These are phyloP conservation scores for Callopanchax toddi DNA, from an alignment of 2,113 vertebrate species.

Conservation along the genomic window DNA sequence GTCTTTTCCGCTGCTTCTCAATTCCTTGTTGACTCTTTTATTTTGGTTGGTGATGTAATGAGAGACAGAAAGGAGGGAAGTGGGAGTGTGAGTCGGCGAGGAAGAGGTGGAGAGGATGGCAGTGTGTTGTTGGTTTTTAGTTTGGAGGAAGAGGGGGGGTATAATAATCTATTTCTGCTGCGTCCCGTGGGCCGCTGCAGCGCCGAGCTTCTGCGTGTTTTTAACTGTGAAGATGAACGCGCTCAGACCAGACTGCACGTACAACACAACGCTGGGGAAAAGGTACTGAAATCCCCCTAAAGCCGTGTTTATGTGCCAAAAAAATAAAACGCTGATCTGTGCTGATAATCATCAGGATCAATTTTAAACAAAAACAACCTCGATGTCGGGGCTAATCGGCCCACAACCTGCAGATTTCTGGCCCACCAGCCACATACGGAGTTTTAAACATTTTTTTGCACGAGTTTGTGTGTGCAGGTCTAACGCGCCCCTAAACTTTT, in stretches of 20 bases:
- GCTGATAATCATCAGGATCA: too few relatives aligned
- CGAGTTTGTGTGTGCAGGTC: too few relatives aligned
- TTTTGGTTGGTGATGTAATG: slow-evolving; percentile 69
- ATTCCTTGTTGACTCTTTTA: slow-evolving; percentile 47
- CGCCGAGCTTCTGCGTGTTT: slow-evolving; percentile 59
- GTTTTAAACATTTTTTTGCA: too few relatives aligned
- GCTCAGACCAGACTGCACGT: background rate
- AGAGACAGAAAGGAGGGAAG: slow-evolving; percentile 52
- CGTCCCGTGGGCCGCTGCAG: slow-evolving; percentile 66
- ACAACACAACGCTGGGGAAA: background rate
- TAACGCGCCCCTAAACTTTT: too few relatives aligned
- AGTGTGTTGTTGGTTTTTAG: slow-evolving; percentile 17
- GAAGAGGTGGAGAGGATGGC: slow-evolving; percentile 28
- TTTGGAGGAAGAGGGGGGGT: slow-evolving; percentile 11
- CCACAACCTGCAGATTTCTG: too few relatives aligned
- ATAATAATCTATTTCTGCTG: slow-evolving; percentile 71
- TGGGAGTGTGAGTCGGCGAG: slow-evolving; percentile 50
- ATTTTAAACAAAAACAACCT: too few relatives aligned
- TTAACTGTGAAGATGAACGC: slow-evolving; percentile 52
- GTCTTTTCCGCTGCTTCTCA: slow-evolving; percentile 47
- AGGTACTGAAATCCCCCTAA: slow-evolving; percentile 1
- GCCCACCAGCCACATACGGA: too few relatives aligned
- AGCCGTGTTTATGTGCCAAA: slow-evolving; percentile 29
- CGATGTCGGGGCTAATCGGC: too few relatives aligned
- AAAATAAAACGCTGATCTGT: slow-evolving; percentile 30